phyloP scores from a whole-genome alignment of 1,140 invertebrate genomes.

The Holcopasites calliopsidis region DNA sequence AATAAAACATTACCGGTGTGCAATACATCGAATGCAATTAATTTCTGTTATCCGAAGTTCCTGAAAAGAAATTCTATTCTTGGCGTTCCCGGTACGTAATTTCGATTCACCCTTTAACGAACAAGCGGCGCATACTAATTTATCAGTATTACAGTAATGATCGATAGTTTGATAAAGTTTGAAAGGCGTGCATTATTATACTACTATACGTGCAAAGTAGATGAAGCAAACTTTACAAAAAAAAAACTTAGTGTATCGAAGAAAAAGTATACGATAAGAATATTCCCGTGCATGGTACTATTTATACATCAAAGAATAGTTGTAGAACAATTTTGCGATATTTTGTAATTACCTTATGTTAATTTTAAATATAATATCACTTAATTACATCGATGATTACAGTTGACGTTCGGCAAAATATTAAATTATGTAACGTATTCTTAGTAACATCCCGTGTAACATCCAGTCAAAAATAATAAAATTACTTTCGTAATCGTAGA shows the following conservation, averaged over 20 bases:
- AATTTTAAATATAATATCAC: not conserved
- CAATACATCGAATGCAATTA: not conserved
- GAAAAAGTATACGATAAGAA: not conserved
- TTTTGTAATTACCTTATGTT: not conserved
- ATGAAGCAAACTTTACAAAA: conserved; percentile 10
- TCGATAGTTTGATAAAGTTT: conserved; percentile 31
- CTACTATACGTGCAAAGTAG: not conserved
- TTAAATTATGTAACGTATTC: not conserved
- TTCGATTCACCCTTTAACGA: conserved; percentile 28
- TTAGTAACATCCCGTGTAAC: not conserved
- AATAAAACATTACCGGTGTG: not conserved
- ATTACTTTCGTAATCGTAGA: not conserved
- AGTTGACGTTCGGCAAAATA: too few relatives aligned
- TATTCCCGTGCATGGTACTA: too few relatives aligned
- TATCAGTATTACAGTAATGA: conserved; percentile 12
- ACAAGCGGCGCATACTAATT: conserved; percentile 31
- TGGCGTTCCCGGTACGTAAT: not conserved
- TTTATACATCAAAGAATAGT: not conserved
- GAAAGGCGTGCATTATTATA: not conserved
- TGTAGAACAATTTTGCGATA: not conserved
- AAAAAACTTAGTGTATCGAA: not conserved
- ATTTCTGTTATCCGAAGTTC: not conserved
- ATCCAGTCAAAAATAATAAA: not conserved
- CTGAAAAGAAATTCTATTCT: not conserved
- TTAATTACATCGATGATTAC: too few relatives aligned